Conservation (phyloP, 2,888 invertebrate genomes). For the Sisyra terminalis region DNA sequence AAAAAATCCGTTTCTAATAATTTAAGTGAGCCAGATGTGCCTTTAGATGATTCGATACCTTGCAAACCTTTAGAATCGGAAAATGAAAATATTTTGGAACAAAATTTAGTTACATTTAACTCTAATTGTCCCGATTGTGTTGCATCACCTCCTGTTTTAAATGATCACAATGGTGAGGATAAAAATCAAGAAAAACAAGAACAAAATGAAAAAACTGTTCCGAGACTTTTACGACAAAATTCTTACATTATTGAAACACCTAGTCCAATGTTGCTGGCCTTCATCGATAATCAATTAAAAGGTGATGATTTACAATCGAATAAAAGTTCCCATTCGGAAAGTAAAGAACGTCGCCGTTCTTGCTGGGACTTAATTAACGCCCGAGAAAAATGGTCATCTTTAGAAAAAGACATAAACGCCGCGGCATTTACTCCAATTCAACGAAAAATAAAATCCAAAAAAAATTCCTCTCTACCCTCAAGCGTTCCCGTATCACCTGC, state of each 20-base stretch:
- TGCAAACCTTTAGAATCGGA: background rate
- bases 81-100: background rate
- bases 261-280: conserved; percentile 54
- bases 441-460: background rate
- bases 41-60: background rate
- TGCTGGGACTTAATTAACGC: conserved; percentile 33
- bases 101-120: background rate
- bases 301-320: conserved; percentile 30
- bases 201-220: conserved; percentile 13
- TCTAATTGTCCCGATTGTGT: background rate
- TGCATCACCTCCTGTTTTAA: background rate
- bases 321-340: conserved; percentile 23
- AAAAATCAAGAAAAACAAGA: too few relatives aligned
- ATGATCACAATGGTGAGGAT: background rate
- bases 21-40: background rate
- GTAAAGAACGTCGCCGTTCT: conserved; percentile 21
- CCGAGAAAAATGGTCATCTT: conserved; percentile 33
- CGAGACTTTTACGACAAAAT: conserved; percentile 45
- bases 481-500: conserved; percentile 6
- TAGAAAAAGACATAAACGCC: conserved; percentile 21
- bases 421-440: conserved; percentile 7
- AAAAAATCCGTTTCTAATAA: background rate
- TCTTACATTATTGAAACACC: conserved; percentile 67
- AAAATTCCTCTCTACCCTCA: conserved; percentile 5
- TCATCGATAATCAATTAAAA: conserved; percentile 35